phyloP scores from a whole-genome alignment of 1,140 invertebrate species.

The Drosophila parabipectinata region DNA sequence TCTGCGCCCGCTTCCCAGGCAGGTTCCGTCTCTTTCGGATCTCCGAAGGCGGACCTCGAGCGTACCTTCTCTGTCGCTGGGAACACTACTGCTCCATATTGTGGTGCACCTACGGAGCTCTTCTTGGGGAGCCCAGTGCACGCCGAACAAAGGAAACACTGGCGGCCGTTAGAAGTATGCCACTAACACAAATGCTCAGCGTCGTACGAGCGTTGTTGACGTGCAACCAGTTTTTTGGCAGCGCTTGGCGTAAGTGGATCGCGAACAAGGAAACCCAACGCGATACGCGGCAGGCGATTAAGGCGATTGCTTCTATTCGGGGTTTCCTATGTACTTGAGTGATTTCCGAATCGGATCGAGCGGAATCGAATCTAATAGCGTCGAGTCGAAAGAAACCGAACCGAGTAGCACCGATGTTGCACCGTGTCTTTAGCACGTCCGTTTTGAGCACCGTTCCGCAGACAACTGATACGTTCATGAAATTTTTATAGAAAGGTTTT shows the following conservation, averaged over 20 bases:
- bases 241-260: constrained; percentile 7
- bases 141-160: constrained; percentile 68
- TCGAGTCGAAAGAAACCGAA: background rate
- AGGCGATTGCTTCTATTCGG: constrained; percentile 18
- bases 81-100: constrained; percentile 20
- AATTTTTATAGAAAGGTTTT: constrained; percentile 83
- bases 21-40: constrained; percentile 7
- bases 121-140: constrained; percentile 27
- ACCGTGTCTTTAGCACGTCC: constrained; percentile 67
- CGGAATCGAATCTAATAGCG: background rate
- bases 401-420: constrained; percentile 16
- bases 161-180: constrained; percentile 55
- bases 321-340: constrained; percentile 37
- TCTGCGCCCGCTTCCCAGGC: constrained; percentile 43
- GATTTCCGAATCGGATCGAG: background rate
- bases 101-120: background rate
- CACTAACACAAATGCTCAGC: constrained; percentile 28
- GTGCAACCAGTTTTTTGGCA: constrained; percentile 52
- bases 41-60: background rate
- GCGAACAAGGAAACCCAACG: constrained; percentile 14
- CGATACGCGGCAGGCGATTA: background rate
- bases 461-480: constrained; percentile 82
- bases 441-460: constrained; percentile 80
- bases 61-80: background rate
- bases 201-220: constrained; percentile 49